These are phyloP conservation scores for Cataglyphis altisquamis DNA, from an alignment of 2,888 invertebrate genomes.

Conservation along the genomic window DNA sequence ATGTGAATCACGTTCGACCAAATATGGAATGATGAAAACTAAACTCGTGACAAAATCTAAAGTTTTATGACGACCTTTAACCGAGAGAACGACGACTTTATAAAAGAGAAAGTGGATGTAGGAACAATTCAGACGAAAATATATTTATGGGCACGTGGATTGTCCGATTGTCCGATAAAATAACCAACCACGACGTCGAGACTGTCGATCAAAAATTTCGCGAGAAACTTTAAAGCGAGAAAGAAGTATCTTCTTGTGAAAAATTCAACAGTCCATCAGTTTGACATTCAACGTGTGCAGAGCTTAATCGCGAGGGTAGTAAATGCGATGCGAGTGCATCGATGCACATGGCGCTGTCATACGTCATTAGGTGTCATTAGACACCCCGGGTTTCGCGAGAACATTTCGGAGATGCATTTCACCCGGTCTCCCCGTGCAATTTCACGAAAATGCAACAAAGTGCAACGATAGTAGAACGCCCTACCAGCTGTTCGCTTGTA, in stretches of 20 bases:
- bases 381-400: background rate
- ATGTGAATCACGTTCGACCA: background rate
- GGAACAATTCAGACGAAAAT: conserved; percentile 33
- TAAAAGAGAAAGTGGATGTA: conserved; percentile 49
- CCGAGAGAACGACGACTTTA: conserved; percentile 15
- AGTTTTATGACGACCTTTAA: conserved; percentile 27
- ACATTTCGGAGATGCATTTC: conserved; percentile 21
- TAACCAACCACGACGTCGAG: background rate
- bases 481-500: background rate
- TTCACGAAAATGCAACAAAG: conserved; percentile 15
- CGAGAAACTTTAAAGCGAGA: background rate
- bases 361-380: conserved; percentile 37
- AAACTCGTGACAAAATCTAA: conserved; percentile 33
- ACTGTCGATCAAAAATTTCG: conserved; percentile 7
- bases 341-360: conserved; percentile 25
- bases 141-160: conserved; percentile 16
- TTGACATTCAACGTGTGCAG: background rate
- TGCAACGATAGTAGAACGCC: background rate
- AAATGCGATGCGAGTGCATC: conserved; percentile 13
- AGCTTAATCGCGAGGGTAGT: background rate
- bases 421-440: background rate
- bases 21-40: conserved; percentile 20
- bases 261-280: conserved; percentile 2
- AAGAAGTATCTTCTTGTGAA: background rate
- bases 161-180: conserved; percentile 22